Evolutionary conservation across 1,140 invertebrate genomes (phyloP).

Genomic region (Listronotus oregonensis): DNA sequence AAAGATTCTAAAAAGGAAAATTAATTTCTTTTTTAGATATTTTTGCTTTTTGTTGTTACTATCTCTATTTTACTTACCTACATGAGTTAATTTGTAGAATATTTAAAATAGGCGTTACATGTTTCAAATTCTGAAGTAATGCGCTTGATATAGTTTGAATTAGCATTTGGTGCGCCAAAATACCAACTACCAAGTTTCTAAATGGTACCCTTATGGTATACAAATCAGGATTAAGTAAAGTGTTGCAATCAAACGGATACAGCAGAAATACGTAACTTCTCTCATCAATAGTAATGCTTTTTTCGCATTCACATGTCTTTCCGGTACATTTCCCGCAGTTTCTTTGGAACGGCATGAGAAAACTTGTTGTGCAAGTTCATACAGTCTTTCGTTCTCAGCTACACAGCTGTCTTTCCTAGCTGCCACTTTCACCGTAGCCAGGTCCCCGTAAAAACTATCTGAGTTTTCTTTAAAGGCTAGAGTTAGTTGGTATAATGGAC

Average conservation of each 20-base stretch:
- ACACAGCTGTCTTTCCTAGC: slow-evolving; percentile 82
- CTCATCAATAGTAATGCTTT: slow-evolving; percentile 66
- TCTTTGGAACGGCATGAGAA: slow-evolving; percentile 63
- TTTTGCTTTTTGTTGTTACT: too few species aligned
- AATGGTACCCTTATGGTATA: slow-evolving; percentile 84
- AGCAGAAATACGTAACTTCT: slow-evolving; percentile 89
- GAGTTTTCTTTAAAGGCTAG: slow-evolving; percentile 86
- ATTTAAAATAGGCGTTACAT: slow-evolving; percentile 64
- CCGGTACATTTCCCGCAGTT: slow-evolving; percentile 49
- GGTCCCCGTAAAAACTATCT: slow-evolving; percentile 90
- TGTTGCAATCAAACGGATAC: slow-evolving; percentile 77
- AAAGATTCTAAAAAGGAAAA: too few species aligned
- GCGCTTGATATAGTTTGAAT: slow-evolving; percentile 87
- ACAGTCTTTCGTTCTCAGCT: slow-evolving; percentile 79
- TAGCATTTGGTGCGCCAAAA: slow-evolving; percentile 89
- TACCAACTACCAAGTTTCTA: slow-evolving; percentile 81
- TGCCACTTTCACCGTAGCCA: slow-evolving; percentile 91
- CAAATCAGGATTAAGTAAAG: slow-evolving; percentile 74
- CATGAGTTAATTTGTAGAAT: slow-evolving; percentile 63
- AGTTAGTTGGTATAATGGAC: slow-evolving; percentile 82
- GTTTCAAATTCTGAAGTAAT: slow-evolving; percentile 71
- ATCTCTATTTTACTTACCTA: slow-evolving; percentile 28
- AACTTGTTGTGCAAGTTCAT: slow-evolving; percentile 85
- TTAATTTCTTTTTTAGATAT: too few species aligned
- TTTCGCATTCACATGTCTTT: slow-evolving; percentile 47